Base-by-base conservation (phyloP, 2,797 vertebrate genomes). In the Valencia hispanica region DNA sequence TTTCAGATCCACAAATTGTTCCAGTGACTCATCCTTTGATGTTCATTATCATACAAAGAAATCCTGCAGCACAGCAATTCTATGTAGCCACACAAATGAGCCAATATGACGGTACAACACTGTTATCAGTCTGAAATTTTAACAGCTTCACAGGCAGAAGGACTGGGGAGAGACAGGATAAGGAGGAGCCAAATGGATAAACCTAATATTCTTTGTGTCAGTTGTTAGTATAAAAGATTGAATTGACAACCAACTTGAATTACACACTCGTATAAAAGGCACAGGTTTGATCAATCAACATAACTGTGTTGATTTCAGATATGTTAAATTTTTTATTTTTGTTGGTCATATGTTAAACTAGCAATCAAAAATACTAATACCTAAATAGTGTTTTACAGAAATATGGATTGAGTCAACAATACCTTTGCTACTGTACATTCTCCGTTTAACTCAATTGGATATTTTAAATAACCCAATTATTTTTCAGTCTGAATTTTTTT, bases 21-120 rank as follows among this genome's bases (percentile, higher is more conserved):
- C 82, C 82, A 80, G 80, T 93, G 92, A 90, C 82, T 92, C 90
- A 88, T 84, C 78, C 86, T 84, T 39, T 79, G 84, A 84, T 61
- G 27, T 32, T 61, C 30, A 32, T 61, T 55, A 27, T 32, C 57
- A 61, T 61, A 17, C 27, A 17, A 61, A 61, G 30, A 61, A 61
- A 61, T 61, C 53, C 57, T 61, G 30, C 7, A 3, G 32, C 30
- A 61, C 27, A 18, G 57, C 57, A 61, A 27, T 18, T 18, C 30
- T 32, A 30, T 34, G 57, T 34, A 47, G 6, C 10, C 10, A 12
- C 45, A 47, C 14, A 12, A 10, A 18, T 34, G 57, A 32, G 17
- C 57, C 18, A 63, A 63, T 20, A 18, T 36, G 59, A 36, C 32
- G 22, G 59, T 32, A 63, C 30, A 32, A 36, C 20, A 36, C 2